These are phyloP conservation scores for Coelopa pilipes DNA, from an alignment of 2,888 invertebrate genomes.

Conservation along the genomic window DNA sequence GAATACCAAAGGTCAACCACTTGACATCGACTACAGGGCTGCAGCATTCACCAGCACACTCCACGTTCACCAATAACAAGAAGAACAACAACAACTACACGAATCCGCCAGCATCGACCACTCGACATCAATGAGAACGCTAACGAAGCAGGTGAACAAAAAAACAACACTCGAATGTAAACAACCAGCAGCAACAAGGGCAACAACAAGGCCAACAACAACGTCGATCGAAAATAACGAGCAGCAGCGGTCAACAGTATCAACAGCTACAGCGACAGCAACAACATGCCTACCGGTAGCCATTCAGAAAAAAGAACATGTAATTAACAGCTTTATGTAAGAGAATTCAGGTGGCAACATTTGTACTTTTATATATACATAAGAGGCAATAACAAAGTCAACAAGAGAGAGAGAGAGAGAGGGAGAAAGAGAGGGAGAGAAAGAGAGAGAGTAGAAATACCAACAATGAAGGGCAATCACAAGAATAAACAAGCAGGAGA, in stretches of 20 bases:
- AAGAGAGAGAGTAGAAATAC: not conserved
- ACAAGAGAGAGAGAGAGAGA: too few species aligned
- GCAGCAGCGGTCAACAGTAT: not conserved
- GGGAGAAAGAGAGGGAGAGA: too few species aligned
- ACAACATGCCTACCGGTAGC: not conserved
- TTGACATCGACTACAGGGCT: not conserved
- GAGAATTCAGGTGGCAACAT: constrained; percentile 5
- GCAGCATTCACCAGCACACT: not conserved
- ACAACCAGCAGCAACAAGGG: too few species aligned
- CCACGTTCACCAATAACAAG: not conserved
- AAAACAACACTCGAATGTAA: too few species aligned
- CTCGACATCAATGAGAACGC: constrained; percentile 6
- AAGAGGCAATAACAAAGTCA: too few species aligned
- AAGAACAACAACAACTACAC: not conserved
- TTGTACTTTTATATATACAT: not conserved
- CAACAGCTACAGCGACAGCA: constrained; percentile 13
- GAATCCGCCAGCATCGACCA: not conserved
- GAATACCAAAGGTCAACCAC: not conserved
- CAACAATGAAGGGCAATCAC: too few species aligned
- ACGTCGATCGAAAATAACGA: too few species aligned
- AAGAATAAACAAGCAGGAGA: too few species aligned
- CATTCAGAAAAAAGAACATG: not conserved
- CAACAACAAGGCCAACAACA: too few species aligned
- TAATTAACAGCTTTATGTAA: constrained; percentile 8
- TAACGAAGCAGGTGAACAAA: not conserved